Evolutionary conservation across 1,140 invertebrate genomes (phyloP), one percentile per base, ranked within the genome.

Genomic region (Drosophila funebris): DNA sequence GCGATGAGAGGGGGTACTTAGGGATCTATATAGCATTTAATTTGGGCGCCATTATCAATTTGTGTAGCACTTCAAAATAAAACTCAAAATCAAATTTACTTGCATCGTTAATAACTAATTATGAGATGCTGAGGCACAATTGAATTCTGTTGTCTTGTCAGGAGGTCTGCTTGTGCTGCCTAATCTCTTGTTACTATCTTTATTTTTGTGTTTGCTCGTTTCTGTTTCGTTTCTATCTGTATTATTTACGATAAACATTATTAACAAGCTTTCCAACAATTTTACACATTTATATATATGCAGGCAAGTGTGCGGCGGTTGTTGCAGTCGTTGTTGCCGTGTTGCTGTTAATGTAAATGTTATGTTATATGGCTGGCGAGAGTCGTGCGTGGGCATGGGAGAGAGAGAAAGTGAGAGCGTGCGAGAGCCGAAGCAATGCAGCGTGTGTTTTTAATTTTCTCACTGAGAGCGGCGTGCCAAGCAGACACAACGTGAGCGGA

Each of bases 241-340:
- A 41, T 48, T 22, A 54, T 66, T 67, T 66, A 88, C 37, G 53
- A 88, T 67, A 76, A 69, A 88, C 61, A 48, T 70, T 76, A 88
- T 88, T 88, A 88, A 88, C 84, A 70, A 78, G 83, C 60, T 88
- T 87, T 71, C 83, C 83, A 88, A 63, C 68, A 67, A 75, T 78
- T 78, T 62, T 78, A 78, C 82, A 85, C 62, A 68, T 88, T 88
- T 88, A 83, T 88, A 88, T 88, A 83, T 88, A 88, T 76, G 83
- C 83, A 88, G 83, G 83, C 81, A 79, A 73, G 75, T 78, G 82
- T 87, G 83, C 64, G 81, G 82, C 82, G 76, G 78, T 87, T 84
- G 81, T 87, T 85, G 82, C 82, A 63, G 82, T 82, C 68, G n/a
- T 62, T 22, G 22, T 69, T 64, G 64, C 67, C 58, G 67, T 54